These are phyloP conservation scores for Emydura subglobosa DNA, from an alignment of 2,113 vertebrate genomes.

Conservation along the genomic window DNA sequence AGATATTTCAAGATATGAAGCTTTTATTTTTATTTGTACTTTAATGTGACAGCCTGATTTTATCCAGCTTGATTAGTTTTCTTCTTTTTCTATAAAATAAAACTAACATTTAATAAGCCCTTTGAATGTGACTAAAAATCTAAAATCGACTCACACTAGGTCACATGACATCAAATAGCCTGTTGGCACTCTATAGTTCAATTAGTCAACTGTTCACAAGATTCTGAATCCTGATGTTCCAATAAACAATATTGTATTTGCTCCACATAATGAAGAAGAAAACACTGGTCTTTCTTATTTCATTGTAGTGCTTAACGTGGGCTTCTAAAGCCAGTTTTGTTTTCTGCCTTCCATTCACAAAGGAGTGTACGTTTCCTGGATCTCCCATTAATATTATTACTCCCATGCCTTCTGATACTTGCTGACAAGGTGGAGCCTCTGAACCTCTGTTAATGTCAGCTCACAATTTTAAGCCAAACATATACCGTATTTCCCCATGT, in stretches of 20 bases:
- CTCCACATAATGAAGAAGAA: not conserved
- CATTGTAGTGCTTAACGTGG: not conserved
- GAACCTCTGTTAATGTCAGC: not conserved
- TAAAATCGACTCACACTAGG: not conserved
- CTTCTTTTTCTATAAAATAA: no score
- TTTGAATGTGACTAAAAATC: not conserved
- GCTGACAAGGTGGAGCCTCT: rapidly evolving
- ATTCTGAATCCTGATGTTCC: not conserved
- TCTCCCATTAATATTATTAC: not conserved
- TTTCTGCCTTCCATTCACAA: not conserved
- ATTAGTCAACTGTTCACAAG: not conserved
- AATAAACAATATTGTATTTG: not conserved
- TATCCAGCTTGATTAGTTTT: no score
- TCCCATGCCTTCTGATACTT: not conserved
- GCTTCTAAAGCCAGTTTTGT: constrained; percentile 12
- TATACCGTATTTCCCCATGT: not conserved
- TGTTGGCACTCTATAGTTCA: not conserved
- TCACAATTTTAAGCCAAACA: not conserved
- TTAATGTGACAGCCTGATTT: no score
- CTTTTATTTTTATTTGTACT: no score
- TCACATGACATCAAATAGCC: not conserved
- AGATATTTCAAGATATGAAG: no score
- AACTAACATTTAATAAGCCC: not conserved
- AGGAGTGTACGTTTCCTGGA: not conserved
- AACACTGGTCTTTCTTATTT: not conserved